A percentile compares a stretch with the other conserved stretches of the same genome.
Conservation (phyloP, 2,113 vertebrate species). For the Crotalus viridis region DNA sequence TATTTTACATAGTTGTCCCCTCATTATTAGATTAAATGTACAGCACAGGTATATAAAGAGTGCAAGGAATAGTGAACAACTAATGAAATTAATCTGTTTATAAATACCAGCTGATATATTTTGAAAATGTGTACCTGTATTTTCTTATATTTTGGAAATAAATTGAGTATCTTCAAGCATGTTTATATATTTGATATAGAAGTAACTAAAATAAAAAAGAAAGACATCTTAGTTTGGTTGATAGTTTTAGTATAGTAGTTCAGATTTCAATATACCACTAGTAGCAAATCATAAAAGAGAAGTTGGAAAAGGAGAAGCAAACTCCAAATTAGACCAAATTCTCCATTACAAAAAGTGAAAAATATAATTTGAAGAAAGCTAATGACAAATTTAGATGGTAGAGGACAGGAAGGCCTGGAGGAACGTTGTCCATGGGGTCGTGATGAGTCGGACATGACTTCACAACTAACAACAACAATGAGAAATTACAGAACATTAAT, state of each 20-base stretch:
- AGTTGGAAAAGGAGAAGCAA: not conserved
- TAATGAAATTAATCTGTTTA: slow-evolving; percentile 29
- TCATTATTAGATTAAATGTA: slow-evolving; percentile 11
- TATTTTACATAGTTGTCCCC: not conserved
- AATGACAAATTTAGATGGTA: not conserved
- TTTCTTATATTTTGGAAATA: not conserved
- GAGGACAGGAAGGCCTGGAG: too few relatives aligned
- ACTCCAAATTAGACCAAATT: not conserved
- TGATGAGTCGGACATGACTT: too few relatives aligned
- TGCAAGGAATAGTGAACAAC: slow-evolving; percentile 25
- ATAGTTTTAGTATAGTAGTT: not conserved
- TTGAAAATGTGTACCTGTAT: not conserved
- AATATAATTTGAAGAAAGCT: not conserved
- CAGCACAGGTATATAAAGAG: slow-evolving; percentile 32
- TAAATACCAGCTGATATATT: slow-evolving; percentile 7
- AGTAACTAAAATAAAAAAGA: not conserved
- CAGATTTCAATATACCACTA: not conserved
- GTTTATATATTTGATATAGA: not conserved
- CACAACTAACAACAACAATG: too few relatives aligned
- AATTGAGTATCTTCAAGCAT: not conserved
- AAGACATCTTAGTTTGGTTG: not conserved
- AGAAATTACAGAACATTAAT: not conserved
- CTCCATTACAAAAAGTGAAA: not conserved
- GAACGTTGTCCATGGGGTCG: too few relatives aligned
- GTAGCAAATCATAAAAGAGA: not conserved